Base-by-base conservation (phyloP, 2,888 invertebrate genomes). In the Yponomeuta malinellus region DNA sequence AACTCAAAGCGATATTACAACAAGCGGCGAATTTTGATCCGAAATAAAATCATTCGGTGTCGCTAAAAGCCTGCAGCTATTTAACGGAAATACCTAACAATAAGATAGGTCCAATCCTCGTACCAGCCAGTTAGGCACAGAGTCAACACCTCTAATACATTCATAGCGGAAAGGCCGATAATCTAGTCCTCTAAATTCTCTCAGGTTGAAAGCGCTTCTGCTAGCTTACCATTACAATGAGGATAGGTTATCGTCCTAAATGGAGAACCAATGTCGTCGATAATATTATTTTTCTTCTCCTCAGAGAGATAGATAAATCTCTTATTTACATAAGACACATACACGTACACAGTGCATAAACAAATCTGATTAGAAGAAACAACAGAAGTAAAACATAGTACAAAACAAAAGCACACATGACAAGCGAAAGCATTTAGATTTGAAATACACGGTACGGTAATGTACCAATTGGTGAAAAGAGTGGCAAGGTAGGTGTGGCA, bases 151-250 rank as follows among this genome's bases (percentile, higher is more conserved):
- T 15, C 12, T 59, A 59, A 59, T 59, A 31, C 65, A 65, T 65
- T 65, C 31, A 65, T 31, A 29, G 65, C 31, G 33, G 31, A 4
- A 65, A 65, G 65, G 65, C 65, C 29, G 65, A 65, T 65, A 65
- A 65, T 65, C 65, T 65, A 65, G 65, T 29, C 65, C 31, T 65
- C 31, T 59, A 65, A 65, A 65, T 33, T 65, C 31, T 65, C 29
- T 33, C 65, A 31, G 65, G 31, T 31, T 31, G 65, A 65, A 29
- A 33, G 64, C 65, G 31, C 29, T 59, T 15, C 65, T 65, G 65
- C 29, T 29, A 12, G 65, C 33, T 65, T 65, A 65, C 65, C 65
- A 65, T 65, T 29, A 65, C 65, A 65, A 65, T 65, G 52, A 59
- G 52, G 52, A 59, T 59, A 15, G 52, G 52, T 2, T 5, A 12